phyloP scores from a whole-genome alignment of 2,113 vertebrate genomes.

The Microcebus jonahi region DNA sequence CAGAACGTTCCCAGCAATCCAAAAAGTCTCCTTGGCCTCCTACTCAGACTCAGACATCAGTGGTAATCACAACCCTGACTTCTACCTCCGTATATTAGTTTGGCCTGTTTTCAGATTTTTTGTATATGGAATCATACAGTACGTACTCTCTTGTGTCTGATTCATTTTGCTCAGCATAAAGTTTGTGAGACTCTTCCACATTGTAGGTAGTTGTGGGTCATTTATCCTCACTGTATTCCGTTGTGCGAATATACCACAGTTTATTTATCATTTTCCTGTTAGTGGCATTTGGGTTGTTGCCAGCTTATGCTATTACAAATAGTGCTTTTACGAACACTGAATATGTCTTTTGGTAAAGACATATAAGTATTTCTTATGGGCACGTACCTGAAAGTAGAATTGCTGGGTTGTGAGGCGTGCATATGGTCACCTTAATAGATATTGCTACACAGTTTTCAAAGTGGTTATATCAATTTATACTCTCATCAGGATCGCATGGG shows the following conservation, averaged over 20 bases:
- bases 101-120: conserved; percentile 13
- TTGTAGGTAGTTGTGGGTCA: background rate
- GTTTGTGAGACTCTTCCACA: conserved; percentile 24
- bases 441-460: background rate
- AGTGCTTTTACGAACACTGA: background rate
- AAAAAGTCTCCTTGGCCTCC: conserved; percentile 19
- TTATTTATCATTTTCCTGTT: conserved; percentile 30
- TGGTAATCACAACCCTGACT: background rate
- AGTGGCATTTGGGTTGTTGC: background rate
- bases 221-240: conserved; percentile 1
- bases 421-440: background rate
- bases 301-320: background rate
- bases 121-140: background rate
- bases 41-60: background rate
- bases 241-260: background rate
- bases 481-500: background rate
- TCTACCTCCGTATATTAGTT: conserved; percentile 12
- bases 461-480: background rate
- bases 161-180: background rate
- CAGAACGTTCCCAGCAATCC: background rate
- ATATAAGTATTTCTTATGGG: background rate
- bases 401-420: background rate
- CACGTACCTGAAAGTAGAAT: conserved; percentile 4
- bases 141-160: background rate
- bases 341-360: background rate